Evolutionary conservation across 2,113 vertebrate genomes (phyloP), one percentile per base, ranked within the genome.

Genomic region (Thalassarche chlororhynchos): DNA sequence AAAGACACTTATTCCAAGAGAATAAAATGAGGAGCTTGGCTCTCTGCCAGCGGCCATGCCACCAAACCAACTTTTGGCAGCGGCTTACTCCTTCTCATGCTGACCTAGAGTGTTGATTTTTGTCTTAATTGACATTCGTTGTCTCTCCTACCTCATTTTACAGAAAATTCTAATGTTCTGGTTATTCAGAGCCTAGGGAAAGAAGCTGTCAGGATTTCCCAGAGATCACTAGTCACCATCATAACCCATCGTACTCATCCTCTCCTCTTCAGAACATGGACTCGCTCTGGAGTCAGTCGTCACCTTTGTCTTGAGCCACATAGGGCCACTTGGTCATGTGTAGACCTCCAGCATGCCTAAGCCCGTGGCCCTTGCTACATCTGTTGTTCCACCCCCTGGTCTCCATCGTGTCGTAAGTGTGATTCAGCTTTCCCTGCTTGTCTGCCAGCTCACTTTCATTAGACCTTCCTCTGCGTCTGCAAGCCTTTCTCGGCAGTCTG

Each of bases 361-460:
- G 89, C 71, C 62, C 91, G 64, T 97, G 94, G 90, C 93, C 89
- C 93, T 95, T 95, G 74, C 93, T 96, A 28, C 93, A 93, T 93
- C 87, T 96, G 91, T 89, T 84, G 76, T 89, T 93, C 97, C 89
- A 84, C 95, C 92, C 91, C 76, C 93, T 94, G 97, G 91, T 94
- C 96, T 97, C 92, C 96, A 93, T 94, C 44, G 0, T 77, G 89
- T 97, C 8, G 77, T 97, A 95, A 96, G 96, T 95, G 90, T 93
- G 94, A 95, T 61, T 97, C 95, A 92, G 87, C 88, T 62, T 79
- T 89, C 81, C 89, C 88, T 89, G 85, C 88, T 92, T 8, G 21
- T 60, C 80, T 89, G 85, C 92, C 93, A 95, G 64, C 80, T 85
- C 62, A 70, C 90, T 81, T 12, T 36, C 95, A 76, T 93, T 81